phyloP scores from a whole-genome alignment of 2,113 vertebrate species.

The Coturnix japonica region DNA sequence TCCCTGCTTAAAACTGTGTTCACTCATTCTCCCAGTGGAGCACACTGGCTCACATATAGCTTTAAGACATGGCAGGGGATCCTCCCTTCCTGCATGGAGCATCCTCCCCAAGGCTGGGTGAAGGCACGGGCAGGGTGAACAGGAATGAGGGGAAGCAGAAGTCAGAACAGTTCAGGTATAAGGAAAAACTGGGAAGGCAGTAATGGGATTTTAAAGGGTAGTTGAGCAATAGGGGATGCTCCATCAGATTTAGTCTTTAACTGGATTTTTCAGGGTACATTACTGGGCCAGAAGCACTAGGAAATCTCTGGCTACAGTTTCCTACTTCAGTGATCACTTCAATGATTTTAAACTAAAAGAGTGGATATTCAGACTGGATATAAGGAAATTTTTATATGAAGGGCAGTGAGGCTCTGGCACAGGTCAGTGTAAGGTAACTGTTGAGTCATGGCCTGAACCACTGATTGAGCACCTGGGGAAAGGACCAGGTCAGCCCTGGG shows the following conservation, averaged over 20 bases:
- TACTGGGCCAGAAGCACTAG: not conserved
- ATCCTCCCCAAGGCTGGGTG: not conserved
- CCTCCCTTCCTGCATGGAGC: not conserved
- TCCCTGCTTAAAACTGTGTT: not conserved
- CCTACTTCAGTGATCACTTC: not conserved
- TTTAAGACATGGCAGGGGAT: not conserved
- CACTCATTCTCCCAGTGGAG: not conserved
- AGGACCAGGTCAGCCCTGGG: too few species aligned
- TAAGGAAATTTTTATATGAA: too few species aligned
- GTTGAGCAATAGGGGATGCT: not conserved
- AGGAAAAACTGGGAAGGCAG: not conserved
- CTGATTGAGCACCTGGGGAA: too few species aligned
- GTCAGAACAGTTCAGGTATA: not conserved
- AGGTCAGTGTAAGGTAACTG: too few species aligned
- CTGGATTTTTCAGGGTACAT: not conserved
- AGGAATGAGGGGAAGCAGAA: not conserved
- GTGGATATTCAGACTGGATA: too few species aligned
- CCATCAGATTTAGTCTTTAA: not conserved
- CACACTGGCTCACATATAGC: not conserved
- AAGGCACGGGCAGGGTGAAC: accelerated
- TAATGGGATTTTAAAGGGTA: not conserved
- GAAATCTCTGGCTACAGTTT: not conserved
- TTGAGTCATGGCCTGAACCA: too few species aligned
- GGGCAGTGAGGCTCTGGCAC: too few species aligned
- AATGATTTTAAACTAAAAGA: too few species aligned